A percentile compares a stretch with the other conserved stretches of the same genome.
Conservation (phyloP, 2,113 vertebrate species). For the Phylloscopus whistleri region DNA sequence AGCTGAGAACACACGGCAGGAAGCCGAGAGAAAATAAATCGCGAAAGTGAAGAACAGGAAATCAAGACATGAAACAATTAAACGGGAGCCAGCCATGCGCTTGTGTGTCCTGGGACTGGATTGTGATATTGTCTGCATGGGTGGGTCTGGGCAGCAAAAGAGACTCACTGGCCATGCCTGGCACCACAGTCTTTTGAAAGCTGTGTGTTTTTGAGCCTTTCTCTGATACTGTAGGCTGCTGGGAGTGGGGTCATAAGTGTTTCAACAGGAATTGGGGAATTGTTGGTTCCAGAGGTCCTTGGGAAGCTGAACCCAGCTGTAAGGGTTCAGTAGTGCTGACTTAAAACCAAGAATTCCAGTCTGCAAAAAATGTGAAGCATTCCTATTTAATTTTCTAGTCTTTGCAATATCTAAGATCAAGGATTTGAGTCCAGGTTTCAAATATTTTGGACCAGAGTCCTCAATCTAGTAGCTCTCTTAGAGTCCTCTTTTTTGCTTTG, state of each 20-base stretch:
- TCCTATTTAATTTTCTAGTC: not conserved
- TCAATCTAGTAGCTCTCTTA: not conserved
- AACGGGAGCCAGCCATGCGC: not conserved
- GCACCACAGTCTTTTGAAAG: not conserved
- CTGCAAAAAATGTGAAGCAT: not conserved
- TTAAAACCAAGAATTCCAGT: not conserved
- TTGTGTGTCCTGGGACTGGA: not conserved
- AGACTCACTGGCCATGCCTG: not conserved
- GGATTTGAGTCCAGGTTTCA: not conserved
- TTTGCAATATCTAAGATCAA: not conserved
- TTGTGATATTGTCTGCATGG: not conserved
- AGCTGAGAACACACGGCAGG: not conserved
- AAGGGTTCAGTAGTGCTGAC: not conserved
- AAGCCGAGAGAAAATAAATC: slow-evolving; percentile 39
- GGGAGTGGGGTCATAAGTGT: not conserved
- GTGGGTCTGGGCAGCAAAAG: not conserved
- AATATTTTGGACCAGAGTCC: not conserved
- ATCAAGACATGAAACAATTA: not conserved
- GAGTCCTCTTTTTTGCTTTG: not conserved
- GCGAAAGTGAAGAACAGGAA: slow-evolving; percentile 11
- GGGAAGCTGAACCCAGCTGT: not conserved
- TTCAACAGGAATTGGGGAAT: not conserved
- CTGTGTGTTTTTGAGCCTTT: not conserved
- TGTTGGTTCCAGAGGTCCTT: not conserved
- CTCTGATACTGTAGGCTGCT: not conserved